Evolutionary conservation across 1,140 invertebrate genomes (phyloP), one percentile per base, ranked within the genome.

Genomic region (Lethrus apterus): DNA sequence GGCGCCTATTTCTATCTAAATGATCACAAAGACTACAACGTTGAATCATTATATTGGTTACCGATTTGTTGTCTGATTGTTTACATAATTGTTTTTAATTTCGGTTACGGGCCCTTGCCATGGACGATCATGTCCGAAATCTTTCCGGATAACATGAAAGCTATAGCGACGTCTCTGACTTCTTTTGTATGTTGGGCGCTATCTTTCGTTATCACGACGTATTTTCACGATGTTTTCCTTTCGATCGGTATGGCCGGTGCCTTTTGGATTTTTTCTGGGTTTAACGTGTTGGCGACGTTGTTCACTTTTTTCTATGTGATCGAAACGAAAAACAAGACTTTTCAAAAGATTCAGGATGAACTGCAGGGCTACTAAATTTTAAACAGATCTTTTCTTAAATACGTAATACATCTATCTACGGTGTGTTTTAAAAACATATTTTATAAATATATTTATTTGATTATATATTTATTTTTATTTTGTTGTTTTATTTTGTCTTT

Each of bases 271-370:
- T 90, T 91, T 63, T 68, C 80, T 1, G 62, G 74, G 3, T 70
- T 81, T 50, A 81, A 80, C 17, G 54, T 77, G 0, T 32, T 77
- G 1, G 71, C 79, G 3, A 56, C 78, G 1, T 41, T 80, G 7
- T 86, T 78, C 54, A 72, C 78, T 30, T 65, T 78, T 9, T 63
- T 72, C 2, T 70, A 73, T 26, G 67, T 87, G 10, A 83, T 84
- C 0, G 86, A 90, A 65, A 90, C 86, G 0, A 88, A 88, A 66
- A 82, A 81, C n/a, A 84, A 81, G 58, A 77, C 78, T 0, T 74
- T 86, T 29, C 75, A 77, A 32, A 48, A 54, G 33, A 54, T 54
- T 19, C 52, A 54, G 23, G 63, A 33, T 56, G 38, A 38, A 33
- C 23, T 50, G 14, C n/a, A 41, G 5, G 24, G 24, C n/a, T n/a